phyloP scores from a whole-genome alignment of 2,888 invertebrate species.

The Alloplasta piceator region DNA sequence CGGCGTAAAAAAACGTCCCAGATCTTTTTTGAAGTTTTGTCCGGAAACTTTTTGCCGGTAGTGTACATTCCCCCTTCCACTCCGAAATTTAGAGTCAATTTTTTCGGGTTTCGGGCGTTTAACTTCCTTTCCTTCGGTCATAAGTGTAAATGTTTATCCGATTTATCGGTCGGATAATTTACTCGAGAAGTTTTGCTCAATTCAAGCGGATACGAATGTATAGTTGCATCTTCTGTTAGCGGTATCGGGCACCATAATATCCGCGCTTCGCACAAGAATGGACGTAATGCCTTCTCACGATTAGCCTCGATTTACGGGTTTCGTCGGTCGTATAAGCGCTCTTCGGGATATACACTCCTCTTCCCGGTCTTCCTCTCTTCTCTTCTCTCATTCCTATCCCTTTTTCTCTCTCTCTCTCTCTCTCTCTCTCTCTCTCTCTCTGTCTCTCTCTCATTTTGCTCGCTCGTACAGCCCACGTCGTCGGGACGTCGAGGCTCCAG shows the following conservation, averaged over 20 bases:
- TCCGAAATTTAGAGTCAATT: no score
- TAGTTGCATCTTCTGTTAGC: not conserved
- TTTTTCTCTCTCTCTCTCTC: constrained; percentile 3
- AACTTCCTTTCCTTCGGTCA: no score
- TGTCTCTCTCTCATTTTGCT: constrained; percentile 45
- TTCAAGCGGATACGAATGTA: no score
- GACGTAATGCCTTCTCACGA: constrained; percentile 67
- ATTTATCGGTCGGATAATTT: no score
- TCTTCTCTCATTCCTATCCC: constrained; percentile 48
- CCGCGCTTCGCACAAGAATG: constrained; percentile 46
- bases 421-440: constrained; percentile 56
- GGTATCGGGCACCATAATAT: constrained; percentile 42
- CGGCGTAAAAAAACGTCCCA: no score
- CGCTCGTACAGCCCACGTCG: constrained; percentile 61
- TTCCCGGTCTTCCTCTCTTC: constrained; percentile 45
- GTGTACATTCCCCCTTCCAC: no score
- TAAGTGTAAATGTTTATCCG: no score
- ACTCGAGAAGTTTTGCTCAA: no score
- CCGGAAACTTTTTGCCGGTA: no score
- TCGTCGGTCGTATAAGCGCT: constrained; percentile 60
- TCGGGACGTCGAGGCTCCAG: constrained; percentile 61
- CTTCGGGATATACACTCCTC: constrained; percentile 55
- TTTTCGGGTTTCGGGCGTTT: no score
- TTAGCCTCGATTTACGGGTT: constrained; percentile 68
- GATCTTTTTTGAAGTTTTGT: no score